phyloP scores from a whole-genome alignment of 2,888 invertebrate genomes.

The Ischnura elegans region DNA sequence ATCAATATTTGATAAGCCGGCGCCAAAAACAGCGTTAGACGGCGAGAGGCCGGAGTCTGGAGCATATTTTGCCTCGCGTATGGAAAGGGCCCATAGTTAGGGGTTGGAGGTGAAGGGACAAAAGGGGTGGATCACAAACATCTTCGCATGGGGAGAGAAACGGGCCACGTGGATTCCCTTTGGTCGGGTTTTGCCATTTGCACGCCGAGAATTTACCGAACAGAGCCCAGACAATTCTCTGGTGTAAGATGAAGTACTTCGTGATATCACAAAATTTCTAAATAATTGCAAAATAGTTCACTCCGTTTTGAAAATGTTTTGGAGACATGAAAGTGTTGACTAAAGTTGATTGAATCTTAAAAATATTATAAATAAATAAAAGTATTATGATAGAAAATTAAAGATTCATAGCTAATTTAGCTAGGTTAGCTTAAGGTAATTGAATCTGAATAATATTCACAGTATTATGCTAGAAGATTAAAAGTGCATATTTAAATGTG shows the following conservation, averaged over 20 bases:
- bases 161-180: conserved; percentile 4
- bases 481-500: no score
- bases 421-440: no score
- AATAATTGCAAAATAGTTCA: no score
- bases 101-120: neutral
- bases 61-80: neutral
- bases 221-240: neutral
- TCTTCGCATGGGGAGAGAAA: neutral
- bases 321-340: neutral
- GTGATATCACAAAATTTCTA: no score
- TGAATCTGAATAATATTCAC: no score
- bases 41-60: conserved; percentile 7
- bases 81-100: neutral
- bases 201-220: neutral
- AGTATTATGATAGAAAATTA: no score
- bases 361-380: neutral
- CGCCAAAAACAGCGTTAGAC: conserved; percentile 26
- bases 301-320: neutral
- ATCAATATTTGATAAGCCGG: conserved; percentile 26
- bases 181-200: neutral
- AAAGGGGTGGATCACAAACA: neutral
- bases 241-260: neutral
- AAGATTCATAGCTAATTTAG: no score
- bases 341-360: no score
- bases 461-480: no score